Base-by-base conservation (phyloP, 30 jellyfish, hydroid and myxozoan genomes). In the Chironex yamaguchii region DNA sequence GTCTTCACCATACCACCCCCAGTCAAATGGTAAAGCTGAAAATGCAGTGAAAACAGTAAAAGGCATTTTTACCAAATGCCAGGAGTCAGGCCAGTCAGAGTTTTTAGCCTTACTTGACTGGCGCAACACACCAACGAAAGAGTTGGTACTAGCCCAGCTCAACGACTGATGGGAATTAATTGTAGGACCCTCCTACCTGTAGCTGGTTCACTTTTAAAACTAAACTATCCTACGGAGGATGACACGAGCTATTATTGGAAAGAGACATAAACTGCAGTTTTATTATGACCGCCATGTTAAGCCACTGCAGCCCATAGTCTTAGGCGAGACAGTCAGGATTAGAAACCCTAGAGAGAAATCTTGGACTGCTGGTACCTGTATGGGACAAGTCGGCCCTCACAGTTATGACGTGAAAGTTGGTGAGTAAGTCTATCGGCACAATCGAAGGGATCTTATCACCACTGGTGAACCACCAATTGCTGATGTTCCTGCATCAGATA, bases 101-200 rank as follows among this genome's bases (percentile, higher is more conserved):
- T 29, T 29, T 22, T 12, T n/a, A 9, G 79, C 79, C 62, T 29
- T 66, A 22, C 79, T 66, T 11, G 79, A 66, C 54, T 66, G 79
- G 79, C 79, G 79, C 29, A 66, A 66, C 79, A 66, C 79, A 25
- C 79, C 79, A 66, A 66, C 79, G 79, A 25, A 66, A 62, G 79
- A 22, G 30, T 66, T 66, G 79, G 79, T 22, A 25, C 62, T 62
- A 66, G 79, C 62, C 79, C 79, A 54, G 71, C 71, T n/a, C 71
- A 54, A n/a, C n/a, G 71, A 32, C 25, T 54, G 71, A 54, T 54
- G 71, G 71, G 71, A 54, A 28, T 28, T 54, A 28, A 3, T 54
- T 54, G 71, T 32, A 54, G 25, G 71, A 54, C 71, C 21, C 71
- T 54, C 71, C 71, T 54, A 54, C 71, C 71, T 28, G 71, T 54